These are phyloP conservation scores for Drosophila siamana DNA, from an alignment of 2,888 invertebrate genomes.

Conservation along the genomic window DNA sequence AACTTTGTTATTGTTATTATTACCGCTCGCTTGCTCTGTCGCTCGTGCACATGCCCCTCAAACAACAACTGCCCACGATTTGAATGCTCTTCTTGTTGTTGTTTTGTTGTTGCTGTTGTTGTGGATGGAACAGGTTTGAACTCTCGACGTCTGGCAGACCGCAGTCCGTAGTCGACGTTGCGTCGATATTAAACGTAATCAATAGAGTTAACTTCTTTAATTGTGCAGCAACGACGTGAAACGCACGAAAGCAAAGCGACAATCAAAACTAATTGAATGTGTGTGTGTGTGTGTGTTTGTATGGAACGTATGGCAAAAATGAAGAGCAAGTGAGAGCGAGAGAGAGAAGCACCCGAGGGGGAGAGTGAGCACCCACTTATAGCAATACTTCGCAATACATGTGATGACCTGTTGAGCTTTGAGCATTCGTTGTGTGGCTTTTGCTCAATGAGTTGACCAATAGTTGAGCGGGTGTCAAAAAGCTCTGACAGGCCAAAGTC, in stretches of 20 bases:
- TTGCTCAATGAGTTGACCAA: constrained; percentile 25
- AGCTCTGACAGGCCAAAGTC: constrained; percentile 29
- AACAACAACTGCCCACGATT: constrained; percentile 57
- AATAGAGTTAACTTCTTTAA: constrained; percentile 78
- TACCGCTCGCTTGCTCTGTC: constrained; percentile 49
- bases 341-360: background rate
- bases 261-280: constrained; percentile 77
- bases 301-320: constrained; percentile 34
- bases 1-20: constrained; percentile 79
- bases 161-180: constrained; percentile 18
- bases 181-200: constrained; percentile 76
- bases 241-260: constrained; percentile 62
- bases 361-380: constrained; percentile 25
- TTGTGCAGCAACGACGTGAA: constrained; percentile 60
- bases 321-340: constrained; percentile 5
- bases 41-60: constrained; percentile 62
- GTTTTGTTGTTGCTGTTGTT: constrained; percentile 22
- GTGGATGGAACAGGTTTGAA: constrained; percentile 69
- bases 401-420: constrained; percentile 56
- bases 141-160: constrained; percentile 38
- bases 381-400: constrained; percentile 4
- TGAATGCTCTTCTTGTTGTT: constrained; percentile 34
- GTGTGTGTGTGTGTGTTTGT: background rate
- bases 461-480: constrained; percentile 27
- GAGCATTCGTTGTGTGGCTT: constrained; percentile 26